A percentile compares a stretch with the other conserved stretches of the same genome.
These are phyloP conservation scores for Apodemia duryi DNA, from an alignment of 2,888 invertebrate species.

Conservation along the genomic window DNA sequence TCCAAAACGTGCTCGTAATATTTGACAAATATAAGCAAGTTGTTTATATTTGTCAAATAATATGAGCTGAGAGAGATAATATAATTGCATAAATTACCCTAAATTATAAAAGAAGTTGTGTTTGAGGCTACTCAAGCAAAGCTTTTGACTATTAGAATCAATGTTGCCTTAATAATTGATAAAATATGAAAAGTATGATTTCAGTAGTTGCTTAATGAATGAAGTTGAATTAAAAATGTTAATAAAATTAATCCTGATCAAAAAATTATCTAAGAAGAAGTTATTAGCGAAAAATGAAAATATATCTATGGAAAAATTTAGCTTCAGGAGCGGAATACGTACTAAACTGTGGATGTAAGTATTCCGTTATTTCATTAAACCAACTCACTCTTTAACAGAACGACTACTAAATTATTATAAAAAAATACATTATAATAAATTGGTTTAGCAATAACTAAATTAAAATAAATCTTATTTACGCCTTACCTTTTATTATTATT, in stretches of 20 bases:
- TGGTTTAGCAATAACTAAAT: too few species aligned
- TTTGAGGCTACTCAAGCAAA: neutral
- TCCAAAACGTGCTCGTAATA: too few species aligned
- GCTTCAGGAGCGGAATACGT: neutral
- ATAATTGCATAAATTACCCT: too few species aligned
- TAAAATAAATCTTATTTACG: too few species aligned
- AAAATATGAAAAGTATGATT: neutral
- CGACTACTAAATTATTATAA: neutral
- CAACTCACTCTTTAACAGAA: neutral
- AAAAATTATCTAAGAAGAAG: neutral
- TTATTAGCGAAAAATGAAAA: neutral
- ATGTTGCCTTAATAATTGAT: conserved; percentile 11
- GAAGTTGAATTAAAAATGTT: neutral
- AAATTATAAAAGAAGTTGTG: neutral
- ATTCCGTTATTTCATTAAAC: neutral
- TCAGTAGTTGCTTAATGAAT: conserved; percentile 1
- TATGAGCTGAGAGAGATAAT: too few species aligned
- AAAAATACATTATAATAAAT: too few species aligned
- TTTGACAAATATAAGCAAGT: too few species aligned
- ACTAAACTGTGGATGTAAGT: neutral
- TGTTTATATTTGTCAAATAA: too few species aligned
- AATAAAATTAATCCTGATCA: neutral
- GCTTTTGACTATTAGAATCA: neutral
- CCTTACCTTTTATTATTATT: too few species aligned
- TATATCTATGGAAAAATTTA: neutral